phyloP scores from a whole-genome alignment of 1,140 invertebrate genomes.

The Pinna nobilis region DNA sequence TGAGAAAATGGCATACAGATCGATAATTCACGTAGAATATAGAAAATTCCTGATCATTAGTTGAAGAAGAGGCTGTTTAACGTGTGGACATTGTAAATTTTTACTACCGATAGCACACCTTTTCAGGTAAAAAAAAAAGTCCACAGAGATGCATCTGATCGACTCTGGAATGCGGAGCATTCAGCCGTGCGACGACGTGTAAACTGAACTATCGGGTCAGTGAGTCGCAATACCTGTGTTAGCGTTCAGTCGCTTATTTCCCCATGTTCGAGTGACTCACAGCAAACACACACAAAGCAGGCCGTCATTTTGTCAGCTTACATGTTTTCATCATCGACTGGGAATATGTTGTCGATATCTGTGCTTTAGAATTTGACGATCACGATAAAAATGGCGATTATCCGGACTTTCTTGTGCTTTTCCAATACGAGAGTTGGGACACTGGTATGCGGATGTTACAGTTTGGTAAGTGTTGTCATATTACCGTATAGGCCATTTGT shows the following conservation, averaged over 20 bases:
- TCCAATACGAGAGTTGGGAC: constrained; percentile 56
- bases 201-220: no score
- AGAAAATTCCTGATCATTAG: background rate
- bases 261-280: no score
- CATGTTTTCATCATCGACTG: background rate
- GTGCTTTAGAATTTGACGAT: background rate
- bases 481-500: background rate
- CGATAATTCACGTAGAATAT: background rate
- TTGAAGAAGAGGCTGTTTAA: constrained; percentile 4
- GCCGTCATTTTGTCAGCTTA: no score
- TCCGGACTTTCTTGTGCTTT: constrained; percentile 57
- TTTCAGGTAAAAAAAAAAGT: no score
- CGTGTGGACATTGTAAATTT: background rate
- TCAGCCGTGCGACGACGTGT: no score
- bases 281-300: no score
- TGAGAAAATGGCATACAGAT: no score
- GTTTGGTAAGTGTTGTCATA: constrained; percentile 50
- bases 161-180: no score
- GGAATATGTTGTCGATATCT: background rate
- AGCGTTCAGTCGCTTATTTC: no score
- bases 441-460: constrained; percentile 57
- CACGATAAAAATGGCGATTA: constrained; percentile 49
- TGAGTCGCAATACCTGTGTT: no score
- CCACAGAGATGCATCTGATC: no score
- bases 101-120: no score